These are phyloP conservation scores for Pleuronectes platessa DNA, from an alignment of 2,113 vertebrate species.

Conservation along the genomic window DNA sequence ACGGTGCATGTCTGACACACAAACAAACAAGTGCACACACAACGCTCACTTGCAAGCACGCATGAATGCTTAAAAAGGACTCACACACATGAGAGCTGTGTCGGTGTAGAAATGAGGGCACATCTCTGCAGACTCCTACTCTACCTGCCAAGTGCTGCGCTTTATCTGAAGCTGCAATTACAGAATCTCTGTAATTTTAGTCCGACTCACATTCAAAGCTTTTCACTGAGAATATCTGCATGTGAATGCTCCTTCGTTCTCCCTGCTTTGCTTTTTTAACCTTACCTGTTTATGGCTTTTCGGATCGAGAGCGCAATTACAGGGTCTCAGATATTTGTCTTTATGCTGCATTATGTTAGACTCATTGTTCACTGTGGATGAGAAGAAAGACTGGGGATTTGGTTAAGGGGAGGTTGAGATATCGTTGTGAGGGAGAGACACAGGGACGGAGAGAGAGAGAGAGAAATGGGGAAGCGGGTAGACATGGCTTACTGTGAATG, in stretches of 20 bases:
- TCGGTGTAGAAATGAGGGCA: constrained; percentile 75
- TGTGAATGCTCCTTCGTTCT: constrained; percentile 30
- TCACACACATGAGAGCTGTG: constrained; percentile 27
- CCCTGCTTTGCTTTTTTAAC: constrained; percentile 12
- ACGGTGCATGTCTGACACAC: constrained; percentile 16
- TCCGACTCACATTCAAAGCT: constrained; percentile 62
- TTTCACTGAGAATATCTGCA: constrained; percentile 52
- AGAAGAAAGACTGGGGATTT: neutral
- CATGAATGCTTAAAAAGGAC: constrained; percentile 58
- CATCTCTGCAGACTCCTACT: constrained; percentile 79
- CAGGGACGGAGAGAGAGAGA: neutral
- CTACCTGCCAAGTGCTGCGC: constrained; percentile 76
- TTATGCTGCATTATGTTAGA: constrained; percentile 39
- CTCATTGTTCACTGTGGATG: neutral
- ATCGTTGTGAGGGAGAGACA: neutral
- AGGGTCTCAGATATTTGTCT: constrained; percentile 23
- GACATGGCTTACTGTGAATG: constrained; percentile 43
- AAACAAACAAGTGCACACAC: constrained; percentile 45
- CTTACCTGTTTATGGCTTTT: constrained; percentile 58
- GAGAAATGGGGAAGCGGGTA: neutral
- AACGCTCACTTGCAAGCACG: constrained; percentile 23
- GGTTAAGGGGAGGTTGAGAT: constrained; percentile 42
- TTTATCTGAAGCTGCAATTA: constrained; percentile 78
- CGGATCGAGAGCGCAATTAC: constrained; percentile 41
- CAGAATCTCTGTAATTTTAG: constrained; percentile 76